Evolutionary conservation across 2,888 invertebrate species (phyloP), one percentile per base, ranked within the genome.

Genomic region (Dicranocentrus wangi): DNA sequence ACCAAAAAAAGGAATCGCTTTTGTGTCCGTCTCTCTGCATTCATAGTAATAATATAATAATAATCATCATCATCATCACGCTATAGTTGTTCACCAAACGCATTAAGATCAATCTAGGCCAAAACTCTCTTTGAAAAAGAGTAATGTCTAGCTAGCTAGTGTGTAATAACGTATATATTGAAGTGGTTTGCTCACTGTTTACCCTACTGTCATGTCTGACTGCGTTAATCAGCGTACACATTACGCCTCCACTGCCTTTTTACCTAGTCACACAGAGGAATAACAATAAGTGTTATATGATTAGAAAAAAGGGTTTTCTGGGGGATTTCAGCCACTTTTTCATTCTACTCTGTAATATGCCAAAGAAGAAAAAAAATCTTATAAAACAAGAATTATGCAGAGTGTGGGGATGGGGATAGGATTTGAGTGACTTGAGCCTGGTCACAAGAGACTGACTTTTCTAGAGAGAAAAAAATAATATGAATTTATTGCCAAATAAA

Each of bases 121-220:
- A 61, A 58, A 47, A 61, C 61, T 61, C 32, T 61, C 61, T 61
- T 61, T 61, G 17, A 32, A 61, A 61, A 55, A 61, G 32, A 17
- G 61, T 28, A 28, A 61, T 61, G 5, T 10, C n/a, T n/a, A 51
- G 10, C 7, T 39, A 8, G 51, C 17, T 7, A 17, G n/a, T 13
- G 13, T 39, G 55, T 55, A 25, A 25, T 55, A 21, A 10, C 47
- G 47, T n/a, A n/a, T 10, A n/a, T 15, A 10, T 47, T n/a, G n/a
- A 47, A 2, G 47, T 47, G n/a, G 32, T n/a, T n/a, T n/a, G n/a
- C n/a, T n/a, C n/a, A 32, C 5, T 55, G 25, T 55, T 55, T 55
- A 55, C 25, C 25, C 25, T 55, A 21, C 8, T 55, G 55, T 55
- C 55, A 61, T 61, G 61, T 61, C 32, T 61, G 61, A 61, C 32